Conservation (phyloP, 2,888 invertebrate species). For the Eilema depressum region DNA sequence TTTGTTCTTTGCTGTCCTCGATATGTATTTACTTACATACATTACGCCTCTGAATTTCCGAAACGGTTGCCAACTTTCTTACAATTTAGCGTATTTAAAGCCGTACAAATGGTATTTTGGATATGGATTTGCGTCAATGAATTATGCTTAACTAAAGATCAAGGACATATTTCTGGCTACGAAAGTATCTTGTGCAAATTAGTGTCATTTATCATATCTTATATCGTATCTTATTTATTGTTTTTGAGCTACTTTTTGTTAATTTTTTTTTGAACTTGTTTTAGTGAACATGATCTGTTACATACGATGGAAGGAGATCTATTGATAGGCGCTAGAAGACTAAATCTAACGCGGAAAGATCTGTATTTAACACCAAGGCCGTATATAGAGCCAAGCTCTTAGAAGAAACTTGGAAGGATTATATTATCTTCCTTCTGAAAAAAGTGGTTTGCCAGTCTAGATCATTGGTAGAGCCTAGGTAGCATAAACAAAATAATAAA, state of each 20-base stretch:
- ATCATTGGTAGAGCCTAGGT: no score
- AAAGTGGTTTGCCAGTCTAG: background rate
- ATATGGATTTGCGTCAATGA: constrained; percentile 8
- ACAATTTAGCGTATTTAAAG: constrained; percentile 3
- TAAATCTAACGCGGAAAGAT: background rate
- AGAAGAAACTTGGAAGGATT: background rate
- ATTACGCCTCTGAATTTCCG: background rate
- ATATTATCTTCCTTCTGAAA: background rate
- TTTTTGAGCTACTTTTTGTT: background rate
- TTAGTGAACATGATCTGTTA: no score
- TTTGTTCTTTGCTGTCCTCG: background rate
- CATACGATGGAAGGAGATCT: no score
- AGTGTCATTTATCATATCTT: background rate
- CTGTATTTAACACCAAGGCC: background rate
- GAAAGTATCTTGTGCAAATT: background rate
- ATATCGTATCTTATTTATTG: background rate
- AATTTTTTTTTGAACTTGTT: background rate
- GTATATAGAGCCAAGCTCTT: background rate
- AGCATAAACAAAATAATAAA: no score
- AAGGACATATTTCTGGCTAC: background rate
- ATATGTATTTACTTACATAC: background rate
- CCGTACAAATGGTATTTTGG: constrained; percentile 10
- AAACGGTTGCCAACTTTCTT: constrained; percentile 13
- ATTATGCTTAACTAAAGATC: constrained; percentile 11
- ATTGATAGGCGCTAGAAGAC: no score